Evolutionary conservation across 2,888 invertebrate species (phyloP).

Genomic region (Acanthoscelides obtectus): DNA sequence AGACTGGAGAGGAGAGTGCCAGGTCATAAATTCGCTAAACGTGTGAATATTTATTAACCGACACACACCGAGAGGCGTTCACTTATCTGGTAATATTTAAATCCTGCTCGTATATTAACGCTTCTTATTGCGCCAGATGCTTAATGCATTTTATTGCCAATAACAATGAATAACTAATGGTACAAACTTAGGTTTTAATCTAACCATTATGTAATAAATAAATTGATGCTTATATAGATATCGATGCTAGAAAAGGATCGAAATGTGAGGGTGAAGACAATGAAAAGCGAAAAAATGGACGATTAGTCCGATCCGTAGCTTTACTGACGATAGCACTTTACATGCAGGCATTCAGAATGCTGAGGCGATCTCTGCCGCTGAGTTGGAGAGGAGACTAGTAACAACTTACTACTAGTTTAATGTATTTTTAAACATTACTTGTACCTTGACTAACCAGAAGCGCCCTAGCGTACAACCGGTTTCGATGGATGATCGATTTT

Average conservation of each 20-base stretch:
- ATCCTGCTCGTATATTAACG: not conserved
- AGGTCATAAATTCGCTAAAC: not conserved
- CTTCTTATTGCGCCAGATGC: constrained; percentile 7
- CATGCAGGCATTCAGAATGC: too few species aligned
- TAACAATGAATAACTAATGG: not conserved
- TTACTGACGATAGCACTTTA: too few species aligned
- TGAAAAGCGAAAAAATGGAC: too few species aligned
- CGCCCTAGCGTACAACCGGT: too few species aligned
- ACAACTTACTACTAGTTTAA: too few species aligned
- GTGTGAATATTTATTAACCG: not conserved
- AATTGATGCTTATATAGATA: not conserved
- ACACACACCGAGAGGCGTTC: not conserved
- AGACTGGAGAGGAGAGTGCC: not conserved
- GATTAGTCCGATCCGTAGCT: too few species aligned
- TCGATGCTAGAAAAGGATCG: not conserved
- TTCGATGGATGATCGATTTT: too few species aligned
- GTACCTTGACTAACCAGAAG: too few species aligned
- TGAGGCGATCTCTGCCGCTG: too few species aligned
- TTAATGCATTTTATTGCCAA: constrained; percentile 8
- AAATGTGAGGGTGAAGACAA: too few species aligned
- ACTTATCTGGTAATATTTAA: not conserved
- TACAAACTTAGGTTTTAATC: not conserved
- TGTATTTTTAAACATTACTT: too few species aligned
- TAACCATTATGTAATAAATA: not conserved
- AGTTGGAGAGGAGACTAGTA: too few species aligned